These are phyloP conservation scores for Loriculus beryllinus DNA, from an alignment of 2,797 vertebrate genomes.

Conservation along the genomic window DNA sequence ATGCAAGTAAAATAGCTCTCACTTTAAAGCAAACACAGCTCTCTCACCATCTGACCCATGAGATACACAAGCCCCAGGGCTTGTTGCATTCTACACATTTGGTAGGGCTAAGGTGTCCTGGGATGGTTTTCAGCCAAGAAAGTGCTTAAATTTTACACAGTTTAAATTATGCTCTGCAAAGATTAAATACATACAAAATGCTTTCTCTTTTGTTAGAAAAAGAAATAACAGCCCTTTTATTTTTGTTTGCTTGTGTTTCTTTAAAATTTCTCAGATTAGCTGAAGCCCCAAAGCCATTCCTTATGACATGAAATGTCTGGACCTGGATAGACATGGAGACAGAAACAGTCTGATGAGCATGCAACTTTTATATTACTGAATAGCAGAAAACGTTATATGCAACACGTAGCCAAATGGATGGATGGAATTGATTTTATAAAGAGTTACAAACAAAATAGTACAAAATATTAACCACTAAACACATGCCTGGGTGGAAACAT, in stretches of 20 bases:
- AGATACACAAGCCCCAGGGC: not conserved
- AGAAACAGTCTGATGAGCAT: not conserved
- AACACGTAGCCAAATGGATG: not conserved
- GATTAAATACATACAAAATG: not conserved
- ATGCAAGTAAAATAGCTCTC: not conserved
- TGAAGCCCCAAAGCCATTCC: not conserved
- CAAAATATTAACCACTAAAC: constrained; percentile 35
- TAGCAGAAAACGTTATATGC: not conserved
- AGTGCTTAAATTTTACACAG: not conserved
- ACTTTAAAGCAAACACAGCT: not conserved
- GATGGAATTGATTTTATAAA: not conserved
- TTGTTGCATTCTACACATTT: accelerated
- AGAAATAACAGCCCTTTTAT: not conserved
- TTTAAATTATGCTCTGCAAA: not conserved
- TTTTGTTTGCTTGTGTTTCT: not conserved
- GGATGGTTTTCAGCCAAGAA: not conserved
- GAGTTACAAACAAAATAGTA: constrained; percentile 25
- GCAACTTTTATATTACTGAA: not conserved
- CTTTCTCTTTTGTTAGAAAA: not conserved
- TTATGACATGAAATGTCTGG: not conserved
- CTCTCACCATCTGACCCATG: not conserved
- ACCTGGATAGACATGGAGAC: not conserved
- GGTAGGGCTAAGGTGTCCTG: not conserved
- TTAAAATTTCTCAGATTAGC: not conserved
- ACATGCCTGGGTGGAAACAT: constrained; percentile 23